These are phyloP conservation scores for Hepsetus odoe DNA, from an alignment of 2,113 vertebrate genomes.

Conservation along the genomic window DNA sequence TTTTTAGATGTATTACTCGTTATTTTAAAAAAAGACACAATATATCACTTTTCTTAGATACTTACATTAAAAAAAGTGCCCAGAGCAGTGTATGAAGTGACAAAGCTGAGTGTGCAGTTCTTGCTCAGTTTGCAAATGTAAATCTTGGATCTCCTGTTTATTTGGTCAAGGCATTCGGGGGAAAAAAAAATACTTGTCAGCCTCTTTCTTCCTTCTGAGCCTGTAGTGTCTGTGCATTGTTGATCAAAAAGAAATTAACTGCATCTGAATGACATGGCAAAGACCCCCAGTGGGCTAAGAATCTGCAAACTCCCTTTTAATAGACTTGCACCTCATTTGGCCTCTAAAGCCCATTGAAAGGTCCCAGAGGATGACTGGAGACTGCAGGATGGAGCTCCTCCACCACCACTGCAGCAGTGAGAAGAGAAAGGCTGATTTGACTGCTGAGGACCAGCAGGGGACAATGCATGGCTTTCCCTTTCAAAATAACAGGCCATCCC, in stretches of 20 bases:
- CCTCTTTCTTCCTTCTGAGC: slow-evolving; percentile 47
- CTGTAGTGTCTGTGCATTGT: slow-evolving; percentile 60
- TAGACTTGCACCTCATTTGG: slow-evolving; percentile 88
- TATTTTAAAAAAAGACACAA: neutral
- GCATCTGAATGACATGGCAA: slow-evolving; percentile 74
- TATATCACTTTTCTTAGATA: no score
- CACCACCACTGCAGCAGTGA: slow-evolving; percentile 59
- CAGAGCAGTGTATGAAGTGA: no score
- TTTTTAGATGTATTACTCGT: neutral
- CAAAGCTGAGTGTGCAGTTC: neutral
- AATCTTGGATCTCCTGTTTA: neutral
- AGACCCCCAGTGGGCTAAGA: slow-evolving; percentile 67
- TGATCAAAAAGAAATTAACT: slow-evolving; percentile 77
- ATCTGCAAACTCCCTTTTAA: slow-evolving; percentile 80
- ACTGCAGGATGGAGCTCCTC: slow-evolving; percentile 50
- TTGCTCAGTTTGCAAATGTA: neutral
- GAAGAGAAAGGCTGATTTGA: slow-evolving; percentile 68
- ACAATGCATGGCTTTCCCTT: slow-evolving; percentile 74
- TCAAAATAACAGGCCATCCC: slow-evolving; percentile 76
- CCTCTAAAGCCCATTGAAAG: slow-evolving; percentile 82
- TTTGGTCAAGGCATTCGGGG: slow-evolving; percentile 11
- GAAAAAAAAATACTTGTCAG: slow-evolving; percentile 59
- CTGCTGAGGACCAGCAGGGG: slow-evolving; percentile 67
- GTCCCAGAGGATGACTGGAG: slow-evolving; percentile 75
- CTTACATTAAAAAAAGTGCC: neutral